Base-by-base conservation (phyloP, 2,113 vertebrate species). In the Sclerurus mexicanus region DNA sequence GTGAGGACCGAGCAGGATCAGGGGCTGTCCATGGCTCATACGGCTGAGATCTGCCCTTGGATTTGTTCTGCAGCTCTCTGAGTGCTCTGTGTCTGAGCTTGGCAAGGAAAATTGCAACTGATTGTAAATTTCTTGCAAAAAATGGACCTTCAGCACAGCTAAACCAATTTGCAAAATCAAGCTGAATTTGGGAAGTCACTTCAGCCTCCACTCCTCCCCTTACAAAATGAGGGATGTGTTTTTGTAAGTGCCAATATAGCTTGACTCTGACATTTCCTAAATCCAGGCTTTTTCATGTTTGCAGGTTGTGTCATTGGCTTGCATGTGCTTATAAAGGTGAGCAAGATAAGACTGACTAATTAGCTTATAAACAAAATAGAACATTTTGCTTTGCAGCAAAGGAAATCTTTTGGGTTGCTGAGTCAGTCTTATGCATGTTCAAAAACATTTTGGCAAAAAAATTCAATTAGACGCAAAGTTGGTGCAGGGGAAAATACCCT, bases 121-220 rank as follows among this genome's bases (percentile, higher is more conserved):
- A 95, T 81, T 90, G 94, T 59, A 89, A 93, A 92, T 95, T 89
- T 90, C 89, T 89, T 84, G 60, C 30, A 87, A 44, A 46, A 46
- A 46, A 46, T 50, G 90, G 80, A 78, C 83, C 52, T 93, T 84
- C 56, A 63, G 39, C 52, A 44, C 47, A 37, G 44, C 68, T 84
- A 78, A 90, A 77, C 9, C 76, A 59, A 75, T 91, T 63, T 93
- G 80, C 69, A 85, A 95, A 93, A 97, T 89, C 89, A 90, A 81
- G 89, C 42, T 60, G 80, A 68, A 85, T 85, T 84, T 89, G 59
- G 80, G 47, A 87, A 93, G 76, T 14, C 1, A 74, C 89, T 95
- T 90, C 3, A 13, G 60, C 19, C 49, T 96, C 27, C 28, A 31
- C 17, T 77, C 37, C 27, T 87, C 33, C 22, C 40, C 28, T 59